Percentiles rank a stretch among this genome's conserved stretches.
These are phyloP conservation scores for Neelides folsomi DNA, from an alignment of 2,888 invertebrate genomes.

Conservation along the genomic window DNA sequence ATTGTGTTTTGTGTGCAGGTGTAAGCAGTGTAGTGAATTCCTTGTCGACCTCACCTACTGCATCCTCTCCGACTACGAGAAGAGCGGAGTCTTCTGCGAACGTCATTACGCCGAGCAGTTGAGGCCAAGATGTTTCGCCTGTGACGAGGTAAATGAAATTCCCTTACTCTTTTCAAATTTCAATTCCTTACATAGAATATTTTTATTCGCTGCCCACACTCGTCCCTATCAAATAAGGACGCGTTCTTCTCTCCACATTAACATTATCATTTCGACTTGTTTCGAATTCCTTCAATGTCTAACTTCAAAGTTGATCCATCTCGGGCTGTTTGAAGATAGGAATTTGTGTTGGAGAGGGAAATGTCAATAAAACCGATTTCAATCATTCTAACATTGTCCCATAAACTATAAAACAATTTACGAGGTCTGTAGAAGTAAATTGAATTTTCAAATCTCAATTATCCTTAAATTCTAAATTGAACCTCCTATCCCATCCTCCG, in stretches of 20 bases:
- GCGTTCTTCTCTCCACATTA: slow-evolving; percentile 10
- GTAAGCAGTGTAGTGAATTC: slow-evolving; percentile 74
- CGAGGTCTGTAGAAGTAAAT: too few species aligned
- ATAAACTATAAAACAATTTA: too few species aligned
- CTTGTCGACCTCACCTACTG: slow-evolving; percentile 95
- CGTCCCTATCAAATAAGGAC: slow-evolving; percentile 11
- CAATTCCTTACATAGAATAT: neutral
- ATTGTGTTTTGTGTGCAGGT: slow-evolving; percentile 41
- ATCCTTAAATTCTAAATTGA: too few species aligned
- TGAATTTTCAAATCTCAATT: too few species aligned
- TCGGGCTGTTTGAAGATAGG: too few species aligned
- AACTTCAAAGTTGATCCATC: too few species aligned
- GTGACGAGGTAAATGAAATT: slow-evolving; percentile 78
- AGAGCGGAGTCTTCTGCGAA: slow-evolving; percentile 64
- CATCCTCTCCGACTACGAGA: slow-evolving; percentile 55
- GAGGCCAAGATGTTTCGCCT: slow-evolving; percentile 88
- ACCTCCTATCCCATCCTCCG: too few species aligned
- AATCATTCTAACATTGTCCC: too few species aligned
- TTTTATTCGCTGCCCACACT: neutral
- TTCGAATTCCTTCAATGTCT: neutral
- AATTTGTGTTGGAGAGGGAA: too few species aligned
- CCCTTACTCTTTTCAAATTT: neutral
- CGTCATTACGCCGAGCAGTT: slow-evolving; percentile 92
- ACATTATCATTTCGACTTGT: slow-evolving; percentile 7
- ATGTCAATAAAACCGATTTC: too few species aligned